phyloP scores from a whole-genome alignment of 2,888 invertebrate genomes.

The Argyresthia goedartella region DNA sequence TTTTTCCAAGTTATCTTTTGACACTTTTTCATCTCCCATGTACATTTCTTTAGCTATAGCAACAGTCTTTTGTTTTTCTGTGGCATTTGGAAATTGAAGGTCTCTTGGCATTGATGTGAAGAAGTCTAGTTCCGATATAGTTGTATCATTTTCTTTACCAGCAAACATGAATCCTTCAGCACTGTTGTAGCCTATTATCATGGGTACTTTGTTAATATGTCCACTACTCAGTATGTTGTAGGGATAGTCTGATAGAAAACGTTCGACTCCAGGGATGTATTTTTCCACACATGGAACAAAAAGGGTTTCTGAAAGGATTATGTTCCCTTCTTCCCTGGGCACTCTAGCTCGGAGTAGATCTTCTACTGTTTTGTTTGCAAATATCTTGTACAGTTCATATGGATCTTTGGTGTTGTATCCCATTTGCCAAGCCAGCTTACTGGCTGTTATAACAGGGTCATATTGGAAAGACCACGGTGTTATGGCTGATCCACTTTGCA shows the following conservation, averaged over 20 bases:
- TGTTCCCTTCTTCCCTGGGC: constrained; percentile 41
- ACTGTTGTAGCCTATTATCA: constrained; percentile 48
- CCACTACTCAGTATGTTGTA: constrained; percentile 37
- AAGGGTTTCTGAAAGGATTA: constrained; percentile 46
- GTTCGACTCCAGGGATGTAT: constrained; percentile 22
- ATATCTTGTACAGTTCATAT: constrained; percentile 32
- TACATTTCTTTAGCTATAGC: constrained; percentile 44
- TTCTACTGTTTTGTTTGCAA: constrained; percentile 26
- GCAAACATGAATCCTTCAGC: constrained; percentile 52
- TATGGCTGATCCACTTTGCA: constrained; percentile 55
- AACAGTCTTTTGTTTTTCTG: constrained; percentile 26
- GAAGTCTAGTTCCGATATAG: constrained; percentile 34
- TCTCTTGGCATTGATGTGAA: constrained; percentile 42
- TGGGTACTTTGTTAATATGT: constrained; percentile 38
- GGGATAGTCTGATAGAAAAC: constrained; percentile 40
- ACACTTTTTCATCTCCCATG: constrained; percentile 41
- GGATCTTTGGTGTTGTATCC: constrained; percentile 33
- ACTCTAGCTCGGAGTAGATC: constrained; percentile 36
- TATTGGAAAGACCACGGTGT: constrained; percentile 51
- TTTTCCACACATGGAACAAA: constrained; percentile 56
- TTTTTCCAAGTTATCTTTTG: constrained; percentile 35
- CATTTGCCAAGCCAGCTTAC: constrained; percentile 32
- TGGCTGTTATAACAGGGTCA: constrained; percentile 43
- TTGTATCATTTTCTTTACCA: constrained; percentile 53
- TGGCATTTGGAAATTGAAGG: constrained; percentile 28